Evolutionary conservation across 2,797 vertebrate genomes (phyloP).

Genomic region (Lepus townsendii): DNA sequence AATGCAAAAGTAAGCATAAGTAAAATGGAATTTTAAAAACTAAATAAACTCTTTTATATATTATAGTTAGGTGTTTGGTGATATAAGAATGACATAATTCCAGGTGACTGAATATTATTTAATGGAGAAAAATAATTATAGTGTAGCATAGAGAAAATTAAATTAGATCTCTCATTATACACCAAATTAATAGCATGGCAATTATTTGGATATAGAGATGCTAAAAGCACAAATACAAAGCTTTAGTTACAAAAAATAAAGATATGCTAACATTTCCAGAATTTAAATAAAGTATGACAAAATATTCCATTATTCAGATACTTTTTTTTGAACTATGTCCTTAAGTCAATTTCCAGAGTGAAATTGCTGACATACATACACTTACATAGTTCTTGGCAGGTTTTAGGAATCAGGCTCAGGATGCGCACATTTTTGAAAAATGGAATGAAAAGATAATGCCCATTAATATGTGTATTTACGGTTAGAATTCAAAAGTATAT

Average conservation of each 20-base stretch:
- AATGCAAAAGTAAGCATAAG: background rate
- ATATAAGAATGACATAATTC: background rate
- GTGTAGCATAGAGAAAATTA: background rate
- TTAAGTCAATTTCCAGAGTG: background rate
- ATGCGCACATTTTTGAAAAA: background rate
- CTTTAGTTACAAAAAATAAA: background rate
- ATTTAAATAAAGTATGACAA: slow-evolving; percentile 33
- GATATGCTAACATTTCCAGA: background rate
- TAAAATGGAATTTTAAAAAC: background rate
- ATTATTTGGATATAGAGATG: background rate
- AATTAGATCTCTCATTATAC: background rate
- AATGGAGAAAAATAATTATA: background rate
- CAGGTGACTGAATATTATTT: background rate
- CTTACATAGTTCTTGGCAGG: background rate
- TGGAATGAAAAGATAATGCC: too few species aligned
- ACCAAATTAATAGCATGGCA: background rate
- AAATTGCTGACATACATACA: background rate
- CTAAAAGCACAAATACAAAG: background rate
- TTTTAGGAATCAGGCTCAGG: slow-evolving; percentile 5
- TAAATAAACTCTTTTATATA: background rate
- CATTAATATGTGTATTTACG: background rate
- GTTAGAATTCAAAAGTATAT: slow-evolving; percentile 26
- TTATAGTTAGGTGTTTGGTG: background rate
- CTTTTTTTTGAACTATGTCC: background rate
- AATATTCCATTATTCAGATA: background rate